Conservation (phyloP, 2,888 invertebrate genomes). For the Heliconius charithonia region DNA sequence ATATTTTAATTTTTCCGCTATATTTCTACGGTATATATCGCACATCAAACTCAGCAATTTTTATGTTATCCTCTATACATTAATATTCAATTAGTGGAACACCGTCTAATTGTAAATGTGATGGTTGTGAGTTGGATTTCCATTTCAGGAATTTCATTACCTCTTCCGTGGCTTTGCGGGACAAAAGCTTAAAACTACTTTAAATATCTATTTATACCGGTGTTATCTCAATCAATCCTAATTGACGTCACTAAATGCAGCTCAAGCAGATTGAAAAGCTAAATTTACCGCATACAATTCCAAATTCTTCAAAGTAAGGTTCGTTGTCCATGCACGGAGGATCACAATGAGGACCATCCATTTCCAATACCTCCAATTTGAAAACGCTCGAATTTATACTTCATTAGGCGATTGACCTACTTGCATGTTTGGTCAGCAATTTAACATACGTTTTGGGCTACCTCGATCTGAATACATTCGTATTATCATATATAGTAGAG, state of each 20-base stretch:
- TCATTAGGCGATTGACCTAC: constrained; percentile 22
- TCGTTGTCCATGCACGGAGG: neutral
- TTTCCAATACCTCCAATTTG: constrained; percentile 8
- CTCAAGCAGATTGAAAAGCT: neutral
- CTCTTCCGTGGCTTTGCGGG: neutral
- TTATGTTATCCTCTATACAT: no score
- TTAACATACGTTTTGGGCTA: constrained; percentile 21
- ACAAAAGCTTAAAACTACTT: neutral
- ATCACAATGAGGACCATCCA: constrained; percentile 18
- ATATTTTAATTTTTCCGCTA: no score
- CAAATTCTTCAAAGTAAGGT: constrained; percentile 9
- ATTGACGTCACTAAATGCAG: neutral
- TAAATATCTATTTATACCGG: neutral
- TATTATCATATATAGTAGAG: neutral
- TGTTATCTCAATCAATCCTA: neutral
- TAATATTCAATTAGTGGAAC: no score
- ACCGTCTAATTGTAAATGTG: no score
- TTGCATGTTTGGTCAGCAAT: neutral
- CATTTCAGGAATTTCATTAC: neutral
- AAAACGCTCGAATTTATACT: constrained; percentile 18
- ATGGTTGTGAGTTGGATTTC: neutral
- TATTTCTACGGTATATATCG: no score
- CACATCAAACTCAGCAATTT: no score
- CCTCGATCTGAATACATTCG: neutral
- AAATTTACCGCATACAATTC: constrained; percentile 6